Conservation (phyloP, 2,797 vertebrate species). For the Fratercula arctica region DNA sequence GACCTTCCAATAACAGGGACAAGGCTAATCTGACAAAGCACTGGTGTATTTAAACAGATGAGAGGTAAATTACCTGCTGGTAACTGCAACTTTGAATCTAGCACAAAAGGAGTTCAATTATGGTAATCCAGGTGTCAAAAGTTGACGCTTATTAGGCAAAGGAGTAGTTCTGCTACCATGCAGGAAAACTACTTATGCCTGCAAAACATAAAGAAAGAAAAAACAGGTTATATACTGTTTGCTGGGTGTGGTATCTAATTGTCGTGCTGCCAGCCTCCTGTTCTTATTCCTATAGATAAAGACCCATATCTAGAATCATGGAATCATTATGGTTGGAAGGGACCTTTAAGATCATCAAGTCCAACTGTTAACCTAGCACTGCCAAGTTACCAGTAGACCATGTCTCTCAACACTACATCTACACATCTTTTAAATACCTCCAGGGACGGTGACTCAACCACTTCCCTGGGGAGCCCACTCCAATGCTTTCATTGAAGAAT, state of each 20-base stretch:
- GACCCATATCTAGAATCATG: background rate
- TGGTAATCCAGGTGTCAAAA: background rate
- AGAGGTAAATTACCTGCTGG: background rate
- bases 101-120: constrained; percentile 7
- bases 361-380: background rate
- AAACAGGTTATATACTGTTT: background rate
- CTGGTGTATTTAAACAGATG: background rate
- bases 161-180: background rate
- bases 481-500: background rate
- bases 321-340: background rate
- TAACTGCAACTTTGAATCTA: constrained; percentile 1
- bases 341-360: background rate
- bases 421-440: background rate
- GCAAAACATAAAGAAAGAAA: background rate
- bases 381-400: background rate
- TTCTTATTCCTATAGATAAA: background rate
- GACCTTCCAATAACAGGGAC: background rate
- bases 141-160: background rate
- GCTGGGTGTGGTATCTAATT: background rate
- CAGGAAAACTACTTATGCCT: background rate
- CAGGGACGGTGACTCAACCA: background rate
- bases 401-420: background rate
- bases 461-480: background rate
- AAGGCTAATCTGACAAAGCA: background rate
- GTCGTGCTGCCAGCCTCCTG: background rate